These are phyloP conservation scores for Anoura caudifer DNA, from an alignment of 2,113 vertebrate species.

Conservation along the genomic window DNA sequence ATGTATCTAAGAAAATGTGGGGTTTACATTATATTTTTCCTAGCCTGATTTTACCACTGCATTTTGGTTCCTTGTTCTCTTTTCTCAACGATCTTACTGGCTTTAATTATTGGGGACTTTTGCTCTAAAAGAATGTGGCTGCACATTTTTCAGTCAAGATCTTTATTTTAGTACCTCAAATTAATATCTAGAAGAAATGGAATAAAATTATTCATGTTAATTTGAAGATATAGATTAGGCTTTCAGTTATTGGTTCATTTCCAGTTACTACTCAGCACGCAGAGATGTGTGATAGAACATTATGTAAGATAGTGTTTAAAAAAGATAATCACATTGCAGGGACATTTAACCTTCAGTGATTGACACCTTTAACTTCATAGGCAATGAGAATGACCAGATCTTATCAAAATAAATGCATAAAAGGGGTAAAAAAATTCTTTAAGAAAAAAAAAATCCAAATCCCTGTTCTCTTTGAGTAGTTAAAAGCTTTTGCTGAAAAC, in stretches of 20 bases:
- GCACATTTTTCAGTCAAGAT: background rate
- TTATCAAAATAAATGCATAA: background rate
- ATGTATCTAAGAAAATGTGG: slow-evolving; percentile 20
- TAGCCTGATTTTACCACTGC: background rate
- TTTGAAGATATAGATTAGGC: background rate
- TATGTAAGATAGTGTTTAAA: background rate
- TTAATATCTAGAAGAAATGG: background rate
- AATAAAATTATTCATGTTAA: background rate
- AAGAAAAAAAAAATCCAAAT: background rate
- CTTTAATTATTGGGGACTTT: background rate
- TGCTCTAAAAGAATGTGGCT: background rate
- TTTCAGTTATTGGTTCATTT: background rate
- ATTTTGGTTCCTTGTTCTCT: slow-evolving; percentile 22
- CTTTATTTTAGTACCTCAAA: background rate
- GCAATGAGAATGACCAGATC: background rate
- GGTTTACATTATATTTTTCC: slow-evolving; percentile 36
- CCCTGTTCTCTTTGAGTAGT: background rate
- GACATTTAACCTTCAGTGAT: background rate
- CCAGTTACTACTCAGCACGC: background rate
- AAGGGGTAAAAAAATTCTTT: background rate
- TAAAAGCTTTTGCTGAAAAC: slow-evolving; percentile 2
- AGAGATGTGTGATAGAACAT: background rate
- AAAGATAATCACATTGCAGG: background rate
- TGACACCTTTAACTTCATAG: background rate
- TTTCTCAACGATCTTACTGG: background rate